These are phyloP conservation scores for Leucozona laternaria DNA, from an alignment of 2,888 invertebrate genomes.

Conservation along the genomic window DNA sequence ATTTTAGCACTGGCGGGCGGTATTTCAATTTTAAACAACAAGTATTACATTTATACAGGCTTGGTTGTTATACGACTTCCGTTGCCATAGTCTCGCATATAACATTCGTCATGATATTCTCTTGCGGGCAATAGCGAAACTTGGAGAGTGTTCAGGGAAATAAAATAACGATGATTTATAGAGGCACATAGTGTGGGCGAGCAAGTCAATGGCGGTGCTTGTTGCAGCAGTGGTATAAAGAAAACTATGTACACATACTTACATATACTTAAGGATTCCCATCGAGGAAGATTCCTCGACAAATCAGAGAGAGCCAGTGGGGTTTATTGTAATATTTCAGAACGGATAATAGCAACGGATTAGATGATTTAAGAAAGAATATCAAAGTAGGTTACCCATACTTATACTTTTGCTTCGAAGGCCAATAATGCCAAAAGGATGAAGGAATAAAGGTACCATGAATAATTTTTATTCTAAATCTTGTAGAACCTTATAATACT, in stretches of 20 bases:
- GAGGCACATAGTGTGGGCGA: slow-evolving; percentile 28
- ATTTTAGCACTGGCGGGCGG: slow-evolving; percentile 37
- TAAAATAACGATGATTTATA: slow-evolving; percentile 70
- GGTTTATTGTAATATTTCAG: slow-evolving; percentile 26
- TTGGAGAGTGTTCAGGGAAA: slow-evolving; percentile 65
- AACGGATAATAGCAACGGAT: slow-evolving; percentile 22
- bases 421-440: background rate
- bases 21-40: slow-evolving; percentile 69
- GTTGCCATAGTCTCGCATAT: slow-evolving; percentile 1
- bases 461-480: slow-evolving; percentile 1
- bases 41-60: slow-evolving; percentile 8
- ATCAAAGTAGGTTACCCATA: background rate
- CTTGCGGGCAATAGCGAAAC: slow-evolving; percentile 69
- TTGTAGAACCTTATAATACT: background rate
- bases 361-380: slow-evolving; percentile 47
- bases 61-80: slow-evolving; percentile 23
- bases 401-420: background rate
- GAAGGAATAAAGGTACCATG: background rate
- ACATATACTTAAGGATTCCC: background rate
- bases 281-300: slow-evolving; percentile 31
- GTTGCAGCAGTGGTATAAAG: slow-evolving; percentile 34
- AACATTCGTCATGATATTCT: slow-evolving; percentile 63
- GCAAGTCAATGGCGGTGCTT: slow-evolving; percentile 28
- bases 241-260: slow-evolving; percentile 34
- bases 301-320: background rate